Evolutionary conservation across 2,888 invertebrate genomes (phyloP), one percentile per base, ranked within the genome.

Genomic region (Chrysolina oricalcia): DNA sequence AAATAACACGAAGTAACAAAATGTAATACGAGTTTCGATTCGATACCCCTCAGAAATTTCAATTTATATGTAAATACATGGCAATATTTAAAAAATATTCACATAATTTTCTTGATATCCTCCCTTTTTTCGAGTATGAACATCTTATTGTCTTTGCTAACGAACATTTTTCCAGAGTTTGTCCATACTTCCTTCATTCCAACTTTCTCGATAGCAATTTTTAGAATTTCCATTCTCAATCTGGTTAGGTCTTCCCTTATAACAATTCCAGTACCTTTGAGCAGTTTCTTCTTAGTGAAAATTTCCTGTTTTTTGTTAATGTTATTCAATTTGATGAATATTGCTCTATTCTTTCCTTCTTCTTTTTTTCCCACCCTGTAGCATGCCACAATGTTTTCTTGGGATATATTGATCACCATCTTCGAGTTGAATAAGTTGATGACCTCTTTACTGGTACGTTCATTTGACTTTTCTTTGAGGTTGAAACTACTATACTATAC

Each of bases 401-500:
- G 56, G 21, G 56, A 59, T 59, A 59, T 11, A 23, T 21, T 59
- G 10, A 59, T 59, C 59, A 13, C 23, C 59, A 59, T 59, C 59
- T 59, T 59, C 48, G 0, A 48, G 48, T 48, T 10, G 48, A 48
- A 15, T 48, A 17, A 48, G 48, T 48, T 48, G 15, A 21, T 19
- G 27, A 59, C 21, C 59, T 59, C 23, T 59, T 59, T 8, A 15
- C 59, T 21, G 59, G 59, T 59, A 59, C 27, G 23, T 59, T 59
- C 23, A 59, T 59, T 59, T 27, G 59, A 27, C 27, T 59, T 59
- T 9, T 59, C 59, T 59, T 59, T 59, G 21, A 59, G 5, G 21
- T 59, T 59, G 27, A 59, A 21, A 59, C 17, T 27, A 3, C 23
- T 59, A n/a, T n/a, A n/a, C n/a, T n/a, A n/a, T n/a, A n/a, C n/a